Evolutionary conservation across 2,888 invertebrate genomes (phyloP), one percentile per base, ranked within the genome.

Genomic region (Germaria angustata): DNA sequence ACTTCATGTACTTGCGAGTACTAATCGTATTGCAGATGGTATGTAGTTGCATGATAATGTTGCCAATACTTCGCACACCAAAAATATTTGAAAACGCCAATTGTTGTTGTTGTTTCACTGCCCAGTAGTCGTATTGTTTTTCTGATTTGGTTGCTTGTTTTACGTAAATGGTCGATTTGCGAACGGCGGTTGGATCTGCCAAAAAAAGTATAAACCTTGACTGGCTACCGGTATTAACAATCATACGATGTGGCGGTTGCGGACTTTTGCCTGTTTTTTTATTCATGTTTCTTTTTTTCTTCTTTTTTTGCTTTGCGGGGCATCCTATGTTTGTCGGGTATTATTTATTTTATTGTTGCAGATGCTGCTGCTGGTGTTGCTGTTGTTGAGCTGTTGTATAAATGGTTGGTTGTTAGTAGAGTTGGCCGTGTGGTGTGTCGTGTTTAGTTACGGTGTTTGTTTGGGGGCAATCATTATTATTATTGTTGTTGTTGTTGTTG

Each of bases 141-240:
- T 11, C 55, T 17, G 46, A 34, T 36, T 41, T 69, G 55, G 28
- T 69, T 77, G 9, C 66, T 51, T 61, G 34, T 41, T 61, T 66
- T 36, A 55, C 36, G 73, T 73, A 46, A 69, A 75, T 55, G 61
- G 68, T 46, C 39, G 68, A n/a, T 41, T 63, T 41, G 36, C 24
- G 7, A 57, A 65, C 66, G 69, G 39, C 46, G 55, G 41, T 39
- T 55, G 39, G 57, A n/a, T 2, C 41, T 24, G 22, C 28, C 24
- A 57, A 46, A 22, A 41, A 46, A 71, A 20, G 34, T 49, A 20
- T 11, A 51, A 72, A 76, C 71, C 73, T 82, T 73, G 65, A 53
- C 82, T 75, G 69, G 79, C 82, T 82, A 82, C 82, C 65, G 82
- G 82, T 82, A 71, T 82, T 82, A 69, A 68, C 51, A 28, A 34